Conservation (phyloP, 1,140 invertebrate species). For the Cydia amplana region DNA sequence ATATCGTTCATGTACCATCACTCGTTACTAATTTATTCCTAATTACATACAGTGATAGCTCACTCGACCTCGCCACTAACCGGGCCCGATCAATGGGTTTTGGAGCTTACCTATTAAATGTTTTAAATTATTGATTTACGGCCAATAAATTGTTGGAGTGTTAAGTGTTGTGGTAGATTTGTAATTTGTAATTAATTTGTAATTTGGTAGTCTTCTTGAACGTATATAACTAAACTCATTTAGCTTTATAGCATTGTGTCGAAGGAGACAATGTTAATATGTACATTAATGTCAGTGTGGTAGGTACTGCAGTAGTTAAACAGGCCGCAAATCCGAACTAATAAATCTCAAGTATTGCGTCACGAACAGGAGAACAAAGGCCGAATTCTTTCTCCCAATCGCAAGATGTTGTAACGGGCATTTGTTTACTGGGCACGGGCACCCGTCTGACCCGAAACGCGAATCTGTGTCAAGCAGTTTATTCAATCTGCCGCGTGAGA, state of each 20-base stretch:
- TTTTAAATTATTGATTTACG: conserved; percentile 4
- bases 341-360: conserved; percentile 28
- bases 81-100: conserved; percentile 31
- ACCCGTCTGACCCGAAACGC: conserved; percentile 74
- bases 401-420: conserved; percentile 63
- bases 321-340: neutral
- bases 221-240: neutral
- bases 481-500: conserved; percentile 73
- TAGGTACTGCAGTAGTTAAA: neutral
- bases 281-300: neutral
- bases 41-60: conserved; percentile 26
- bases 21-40: conserved; percentile 32
- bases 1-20: neutral
- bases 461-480: conserved; percentile 79
- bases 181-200: conserved; percentile 23
- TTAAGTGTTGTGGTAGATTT: conserved; percentile 1
- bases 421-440: conserved; percentile 65
- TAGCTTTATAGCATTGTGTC: neutral
- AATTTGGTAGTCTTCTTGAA: neutral
- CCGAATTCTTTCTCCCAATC: conserved; percentile 51
- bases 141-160: neutral
- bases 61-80: conserved; percentile 27
- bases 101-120: conserved; percentile 15
- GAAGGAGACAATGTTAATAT: neutral
- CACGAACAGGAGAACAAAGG: conserved; percentile 36